Percentiles rank a stretch among this genome's conserved stretches.
phyloP scores from a whole-genome alignment of 1,140 invertebrate genomes.

The Anthonomus grandis region DNA sequence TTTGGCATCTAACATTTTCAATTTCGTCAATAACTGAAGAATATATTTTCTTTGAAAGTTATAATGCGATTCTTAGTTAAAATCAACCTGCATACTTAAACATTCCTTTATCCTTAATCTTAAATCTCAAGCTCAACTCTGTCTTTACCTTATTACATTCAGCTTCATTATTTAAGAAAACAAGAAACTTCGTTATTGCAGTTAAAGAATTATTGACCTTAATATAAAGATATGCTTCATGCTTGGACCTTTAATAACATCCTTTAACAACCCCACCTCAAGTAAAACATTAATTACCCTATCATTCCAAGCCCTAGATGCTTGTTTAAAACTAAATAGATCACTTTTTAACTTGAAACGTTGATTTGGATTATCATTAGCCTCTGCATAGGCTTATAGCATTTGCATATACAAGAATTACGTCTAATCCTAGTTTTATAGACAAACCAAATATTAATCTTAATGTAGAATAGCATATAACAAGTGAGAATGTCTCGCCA shows the following conservation, averaged over 20 bases:
- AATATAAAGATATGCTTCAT: too few species aligned
- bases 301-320: constrained; percentile 47
- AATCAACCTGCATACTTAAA: neutral
- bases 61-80: constrained; percentile 4
- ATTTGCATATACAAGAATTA: constrained; percentile 46
- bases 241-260: too few species aligned
- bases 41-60: constrained; percentile 13
- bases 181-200: constrained; percentile 13
- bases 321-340: constrained; percentile 51
- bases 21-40: neutral
- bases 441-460: constrained; percentile 31
- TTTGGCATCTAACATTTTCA: too few species aligned
- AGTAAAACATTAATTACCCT: too few species aligned
- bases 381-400: constrained; percentile 42
- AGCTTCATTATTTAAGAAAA: constrained; percentile 7
- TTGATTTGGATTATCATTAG: constrained; percentile 17
- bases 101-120: neutral
- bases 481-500: constrained; percentile 44
- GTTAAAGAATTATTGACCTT: neutral
- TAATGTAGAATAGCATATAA: constrained; percentile 36
- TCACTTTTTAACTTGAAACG: constrained; percentile 33
- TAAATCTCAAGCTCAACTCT: neutral
- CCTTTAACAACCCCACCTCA: too few species aligned
- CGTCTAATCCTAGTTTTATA: constrained; percentile 11
- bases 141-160: neutral